phyloP scores from a whole-genome alignment of 92 coral and sea anemone species.

The Micromussa lordhowensis region DNA sequence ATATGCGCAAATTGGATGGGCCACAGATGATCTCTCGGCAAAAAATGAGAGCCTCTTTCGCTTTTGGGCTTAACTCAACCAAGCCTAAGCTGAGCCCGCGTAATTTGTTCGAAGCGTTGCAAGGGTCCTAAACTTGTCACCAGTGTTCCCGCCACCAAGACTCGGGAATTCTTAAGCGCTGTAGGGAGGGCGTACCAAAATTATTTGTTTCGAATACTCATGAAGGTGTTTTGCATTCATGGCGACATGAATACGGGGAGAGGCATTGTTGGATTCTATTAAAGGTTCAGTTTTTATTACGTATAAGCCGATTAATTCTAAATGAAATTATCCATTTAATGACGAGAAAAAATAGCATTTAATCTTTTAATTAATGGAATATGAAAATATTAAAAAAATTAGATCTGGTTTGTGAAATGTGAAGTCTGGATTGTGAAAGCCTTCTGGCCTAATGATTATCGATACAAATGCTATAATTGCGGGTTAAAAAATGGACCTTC shows the following conservation, averaged over 20 bases:
- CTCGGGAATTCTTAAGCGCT: no score
- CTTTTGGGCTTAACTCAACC: neutral
- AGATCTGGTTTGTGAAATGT: neutral
- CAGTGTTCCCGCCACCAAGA: no score
- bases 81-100: neutral
- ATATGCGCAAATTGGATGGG: neutral
- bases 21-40: neutral
- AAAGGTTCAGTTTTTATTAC: no score
- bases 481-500: neutral
- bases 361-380: neutral
- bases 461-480: no score
- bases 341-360: neutral
- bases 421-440: neutral
- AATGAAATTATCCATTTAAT: neutral
- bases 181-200: no score
- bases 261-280: no score
- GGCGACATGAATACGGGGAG: neutral
- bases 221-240: neutral
- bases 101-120: neutral
- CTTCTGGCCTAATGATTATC: neutral
- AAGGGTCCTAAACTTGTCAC: no score
- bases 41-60: neutral
- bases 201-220: no score
- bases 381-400: neutral
- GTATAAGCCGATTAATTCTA: neutral